Conservation (phyloP, 2,113 vertebrate species). For the Ceyx margarethae region DNA sequence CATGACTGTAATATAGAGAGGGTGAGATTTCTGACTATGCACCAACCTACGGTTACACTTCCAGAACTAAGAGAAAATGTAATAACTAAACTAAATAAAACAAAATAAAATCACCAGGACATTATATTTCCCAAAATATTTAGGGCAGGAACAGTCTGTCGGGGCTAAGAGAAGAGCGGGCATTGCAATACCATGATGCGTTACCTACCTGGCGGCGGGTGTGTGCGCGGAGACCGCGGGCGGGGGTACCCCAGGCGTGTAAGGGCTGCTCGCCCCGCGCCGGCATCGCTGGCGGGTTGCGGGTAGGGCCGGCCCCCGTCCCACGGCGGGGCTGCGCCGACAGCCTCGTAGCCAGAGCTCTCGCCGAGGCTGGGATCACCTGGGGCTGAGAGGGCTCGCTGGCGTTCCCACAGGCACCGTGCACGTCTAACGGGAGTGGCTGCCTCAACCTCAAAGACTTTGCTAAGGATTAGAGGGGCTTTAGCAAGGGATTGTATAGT, state of each 20-base stretch:
- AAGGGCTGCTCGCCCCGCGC: fast-evolving
- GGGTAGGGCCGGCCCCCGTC: fast-evolving
- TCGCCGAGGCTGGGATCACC: no score
- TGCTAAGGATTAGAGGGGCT: conserved; percentile 23
- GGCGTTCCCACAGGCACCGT: fast-evolving
- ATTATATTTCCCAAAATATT: fast-evolving
- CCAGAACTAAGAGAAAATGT: neutral
- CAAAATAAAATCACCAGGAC: neutral
- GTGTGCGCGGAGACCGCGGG: neutral
- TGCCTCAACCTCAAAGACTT: conserved; percentile 13
- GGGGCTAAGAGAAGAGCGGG: fast-evolving
- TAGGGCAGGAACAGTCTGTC: neutral
- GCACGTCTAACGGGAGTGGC: neutral
- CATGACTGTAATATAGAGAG: neutral
- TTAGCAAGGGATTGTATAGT: neutral
- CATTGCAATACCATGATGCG: no score
- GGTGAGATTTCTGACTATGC: neutral
- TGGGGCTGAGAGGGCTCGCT: neutral
- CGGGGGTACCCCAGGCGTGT: fast-evolving
- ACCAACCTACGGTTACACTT: neutral
- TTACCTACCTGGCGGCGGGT: neutral
- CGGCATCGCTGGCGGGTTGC: fast-evolving
- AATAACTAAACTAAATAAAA: neutral
- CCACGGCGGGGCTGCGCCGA: neutral
- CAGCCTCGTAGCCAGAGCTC: neutral